These are phyloP conservation scores for Bombus turneri DNA, from an alignment of 1,140 invertebrate genomes.

Conservation along the genomic window DNA sequence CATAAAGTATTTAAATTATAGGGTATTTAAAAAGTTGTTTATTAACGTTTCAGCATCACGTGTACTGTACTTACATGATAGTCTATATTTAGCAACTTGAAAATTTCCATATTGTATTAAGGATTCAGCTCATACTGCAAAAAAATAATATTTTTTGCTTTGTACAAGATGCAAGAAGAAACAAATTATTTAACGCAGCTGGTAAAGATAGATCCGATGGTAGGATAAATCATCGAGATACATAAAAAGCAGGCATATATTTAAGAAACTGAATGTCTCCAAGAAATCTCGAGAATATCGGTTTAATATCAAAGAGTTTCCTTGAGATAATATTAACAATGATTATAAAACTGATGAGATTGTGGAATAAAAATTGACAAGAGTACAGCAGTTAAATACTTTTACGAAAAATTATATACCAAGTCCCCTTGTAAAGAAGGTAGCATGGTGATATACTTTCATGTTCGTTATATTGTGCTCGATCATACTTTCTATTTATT, in stretches of 20 bases:
- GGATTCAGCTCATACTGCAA: neutral
- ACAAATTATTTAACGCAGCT: conserved; percentile 18
- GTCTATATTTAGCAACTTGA: neutral
- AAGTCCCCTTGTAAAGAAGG: neutral
- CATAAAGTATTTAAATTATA: neutral
- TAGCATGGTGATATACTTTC: neutral
- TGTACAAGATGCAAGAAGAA: neutral
- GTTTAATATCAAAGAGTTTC: no score
- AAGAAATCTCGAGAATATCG: neutral
- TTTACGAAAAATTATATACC: no score
- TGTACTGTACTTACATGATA: no score
- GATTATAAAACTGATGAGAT: neutral
- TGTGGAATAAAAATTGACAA: neutral
- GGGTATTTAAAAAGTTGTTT: neutral
- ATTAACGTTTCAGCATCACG: neutral
- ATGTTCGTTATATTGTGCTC: neutral
- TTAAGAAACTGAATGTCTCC: neutral
- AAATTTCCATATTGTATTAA: neutral
- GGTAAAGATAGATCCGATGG: neutral
- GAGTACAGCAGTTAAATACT: no score
- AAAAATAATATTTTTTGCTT: neutral
- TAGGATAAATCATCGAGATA: neutral
- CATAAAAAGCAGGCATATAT: neutral
- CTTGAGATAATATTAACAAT: neutral
- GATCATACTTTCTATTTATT: conserved; percentile 42